These are phyloP conservation scores for Philaenus spumarius DNA, from an alignment of 1,140 invertebrate genomes.

Conservation along the genomic window DNA sequence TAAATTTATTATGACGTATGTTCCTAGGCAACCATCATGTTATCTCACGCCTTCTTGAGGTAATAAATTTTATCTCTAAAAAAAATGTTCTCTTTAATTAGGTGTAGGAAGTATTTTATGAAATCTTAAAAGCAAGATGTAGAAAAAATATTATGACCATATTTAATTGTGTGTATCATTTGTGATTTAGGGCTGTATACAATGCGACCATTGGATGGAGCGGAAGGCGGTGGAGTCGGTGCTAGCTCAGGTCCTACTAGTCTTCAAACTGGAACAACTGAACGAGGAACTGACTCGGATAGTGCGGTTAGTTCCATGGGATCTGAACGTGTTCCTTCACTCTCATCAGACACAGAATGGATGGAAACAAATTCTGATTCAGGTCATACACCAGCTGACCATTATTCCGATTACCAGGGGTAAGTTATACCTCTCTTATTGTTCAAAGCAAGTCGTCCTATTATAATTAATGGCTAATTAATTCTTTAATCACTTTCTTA, in stretches of 20 bases:
- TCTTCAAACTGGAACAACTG: background rate
- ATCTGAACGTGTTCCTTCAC: constrained; percentile 76
- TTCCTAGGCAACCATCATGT: too few relatives aligned
- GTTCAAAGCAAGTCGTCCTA: constrained; percentile 1
- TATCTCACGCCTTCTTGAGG: too few relatives aligned
- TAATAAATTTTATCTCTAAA: too few relatives aligned
- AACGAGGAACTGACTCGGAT: constrained; percentile 44
- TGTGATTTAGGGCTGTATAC: constrained; percentile 69
- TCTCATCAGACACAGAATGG: constrained; percentile 84
- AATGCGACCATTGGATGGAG: constrained; percentile 70
- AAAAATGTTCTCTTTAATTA: too few relatives aligned
- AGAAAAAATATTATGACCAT: too few relatives aligned
- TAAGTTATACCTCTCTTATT: constrained; percentile 32
- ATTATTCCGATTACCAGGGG: constrained; percentile 49
- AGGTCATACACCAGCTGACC: constrained; percentile 54
- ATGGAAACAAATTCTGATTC: constrained; percentile 80
- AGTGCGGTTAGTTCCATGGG: constrained; percentile 89
- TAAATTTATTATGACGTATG: too few relatives aligned
- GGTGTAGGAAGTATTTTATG: too few relatives aligned
- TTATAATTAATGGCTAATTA: constrained; percentile 1
- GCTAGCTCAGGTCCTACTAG: background rate
- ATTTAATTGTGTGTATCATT: too few relatives aligned
- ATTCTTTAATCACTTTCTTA: too few relatives aligned
- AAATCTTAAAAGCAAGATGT: too few relatives aligned
- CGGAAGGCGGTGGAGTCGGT: constrained; percentile 32